phyloP scores from a whole-genome alignment of 2,888 invertebrate species.

The Nephrotoma flavescens region DNA sequence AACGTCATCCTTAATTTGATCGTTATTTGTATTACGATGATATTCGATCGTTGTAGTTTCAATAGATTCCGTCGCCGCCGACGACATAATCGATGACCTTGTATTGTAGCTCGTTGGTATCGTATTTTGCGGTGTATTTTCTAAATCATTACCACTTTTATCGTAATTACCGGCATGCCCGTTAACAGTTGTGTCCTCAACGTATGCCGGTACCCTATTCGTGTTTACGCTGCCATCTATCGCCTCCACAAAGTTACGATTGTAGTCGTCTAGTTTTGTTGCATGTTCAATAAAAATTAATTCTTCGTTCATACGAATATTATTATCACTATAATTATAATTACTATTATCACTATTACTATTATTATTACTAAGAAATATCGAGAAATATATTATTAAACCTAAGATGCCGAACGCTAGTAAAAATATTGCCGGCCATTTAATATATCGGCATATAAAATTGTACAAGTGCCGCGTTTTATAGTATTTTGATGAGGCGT shows the following conservation, averaged over 20 bases:
- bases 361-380: neutral
- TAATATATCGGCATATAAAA: neutral
- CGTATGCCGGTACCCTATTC: neutral
- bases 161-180: slow-evolving; percentile 1
- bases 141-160: neutral
- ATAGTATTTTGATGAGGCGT: neutral
- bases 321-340: neutral
- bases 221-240: neutral
- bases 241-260: neutral
- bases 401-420: neutral
- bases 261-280: neutral
- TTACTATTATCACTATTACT: neutral
- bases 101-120: neutral
- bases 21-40: neutral
- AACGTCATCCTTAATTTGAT: neutral
- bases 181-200: neutral
- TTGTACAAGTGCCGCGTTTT: neutral
- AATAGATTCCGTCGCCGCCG: neutral
- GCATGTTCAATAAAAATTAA: neutral
- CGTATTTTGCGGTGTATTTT: neutral
- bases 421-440: neutral
- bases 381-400: neutral
- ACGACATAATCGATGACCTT: neutral
- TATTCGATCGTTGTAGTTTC: neutral
- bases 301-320: neutral